Evolutionary conservation across 2,113 vertebrate genomes (phyloP).

Genomic region (Sinocyclocheilus maitianheensis): DNA sequence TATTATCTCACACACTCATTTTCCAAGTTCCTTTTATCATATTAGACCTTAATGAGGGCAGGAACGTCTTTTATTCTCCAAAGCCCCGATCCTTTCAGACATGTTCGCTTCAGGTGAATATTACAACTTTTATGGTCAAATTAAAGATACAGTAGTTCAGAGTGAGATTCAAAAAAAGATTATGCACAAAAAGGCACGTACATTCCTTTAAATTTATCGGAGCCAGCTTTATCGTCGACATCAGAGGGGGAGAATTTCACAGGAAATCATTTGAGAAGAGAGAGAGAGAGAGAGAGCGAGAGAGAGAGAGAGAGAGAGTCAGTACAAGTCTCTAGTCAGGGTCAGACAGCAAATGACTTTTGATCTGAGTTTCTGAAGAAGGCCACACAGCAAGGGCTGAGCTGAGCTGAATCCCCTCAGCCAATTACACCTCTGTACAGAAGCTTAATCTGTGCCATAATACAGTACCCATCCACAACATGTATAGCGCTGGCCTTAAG

Average conservation of each 20-base stretch:
- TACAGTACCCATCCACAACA: slow-evolving; percentile 23
- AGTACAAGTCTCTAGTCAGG: slow-evolving; percentile 12
- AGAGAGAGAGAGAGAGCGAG: background rate
- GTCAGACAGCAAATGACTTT: slow-evolving; percentile 46
- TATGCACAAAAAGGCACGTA: slow-evolving; percentile 60
- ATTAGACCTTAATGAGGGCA: slow-evolving; percentile 21
- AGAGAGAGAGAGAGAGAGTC: slow-evolving; percentile 2
- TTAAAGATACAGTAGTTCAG: slow-evolving; percentile 69
- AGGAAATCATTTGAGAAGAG: slow-evolving; percentile 58
- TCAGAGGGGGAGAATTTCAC: slow-evolving; percentile 64
- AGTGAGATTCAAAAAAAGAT: slow-evolving; percentile 63
- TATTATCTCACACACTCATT: slow-evolving; percentile 34
- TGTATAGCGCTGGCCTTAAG: slow-evolving; percentile 6
- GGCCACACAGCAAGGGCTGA: slow-evolving; percentile 40
- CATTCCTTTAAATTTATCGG: slow-evolving; percentile 62
- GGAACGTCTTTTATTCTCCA: slow-evolving; percentile 14
- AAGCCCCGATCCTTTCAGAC: slow-evolving; percentile 30
- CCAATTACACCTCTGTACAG: slow-evolving; percentile 16
- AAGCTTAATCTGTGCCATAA: slow-evolving; percentile 39
- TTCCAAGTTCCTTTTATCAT: slow-evolving; percentile 36
- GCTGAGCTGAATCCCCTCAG: slow-evolving; percentile 20
- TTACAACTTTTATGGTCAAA: slow-evolving; percentile 54
- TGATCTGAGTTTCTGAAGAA: slow-evolving; percentile 45
- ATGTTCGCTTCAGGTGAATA: slow-evolving; percentile 46
- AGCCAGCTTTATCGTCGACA: slow-evolving; percentile 70